These are phyloP conservation scores for Calypte anna DNA, from an alignment of 2,113 vertebrate genomes.

Conservation along the genomic window DNA sequence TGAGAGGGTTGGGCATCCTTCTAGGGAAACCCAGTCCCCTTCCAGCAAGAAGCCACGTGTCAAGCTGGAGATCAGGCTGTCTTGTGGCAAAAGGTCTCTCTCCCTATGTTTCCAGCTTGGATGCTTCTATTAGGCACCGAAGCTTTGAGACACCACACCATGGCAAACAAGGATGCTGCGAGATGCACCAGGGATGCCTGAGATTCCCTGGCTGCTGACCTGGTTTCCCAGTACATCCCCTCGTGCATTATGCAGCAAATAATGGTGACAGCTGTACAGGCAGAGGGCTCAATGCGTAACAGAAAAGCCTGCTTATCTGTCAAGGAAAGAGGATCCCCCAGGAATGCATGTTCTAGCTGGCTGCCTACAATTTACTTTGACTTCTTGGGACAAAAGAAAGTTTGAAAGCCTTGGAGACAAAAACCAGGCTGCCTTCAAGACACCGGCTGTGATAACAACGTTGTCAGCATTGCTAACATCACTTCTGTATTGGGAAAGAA, in stretches of 20 bases:
- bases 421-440: neutral
- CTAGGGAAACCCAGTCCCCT: neutral
- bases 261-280: neutral
- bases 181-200: neutral
- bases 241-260: rapidly evolving
- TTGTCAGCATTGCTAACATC: slow-evolving; percentile 1
- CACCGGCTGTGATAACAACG: neutral
- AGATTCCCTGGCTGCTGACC: neutral
- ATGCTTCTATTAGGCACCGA: neutral
- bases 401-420: slow-evolving; percentile 41
- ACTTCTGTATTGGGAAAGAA: neutral
- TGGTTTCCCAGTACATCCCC: neutral
- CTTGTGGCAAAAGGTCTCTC: neutral
- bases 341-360: neutral
- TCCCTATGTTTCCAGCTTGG: neutral
- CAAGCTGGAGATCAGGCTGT: neutral
- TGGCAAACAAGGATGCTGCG: neutral
- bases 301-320: neutral
- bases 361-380: neutral
- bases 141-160: neutral
- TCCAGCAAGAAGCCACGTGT: rapidly evolving
- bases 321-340: neutral
- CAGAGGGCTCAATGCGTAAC: neutral
- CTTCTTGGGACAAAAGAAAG: slow-evolving; percentile 52
- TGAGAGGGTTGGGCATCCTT: neutral